Percentiles rank a stretch among this genome's conserved stretches.
Conservation (phyloP, 2,888 invertebrate genomes). For the Geotrupes spiniger region DNA sequence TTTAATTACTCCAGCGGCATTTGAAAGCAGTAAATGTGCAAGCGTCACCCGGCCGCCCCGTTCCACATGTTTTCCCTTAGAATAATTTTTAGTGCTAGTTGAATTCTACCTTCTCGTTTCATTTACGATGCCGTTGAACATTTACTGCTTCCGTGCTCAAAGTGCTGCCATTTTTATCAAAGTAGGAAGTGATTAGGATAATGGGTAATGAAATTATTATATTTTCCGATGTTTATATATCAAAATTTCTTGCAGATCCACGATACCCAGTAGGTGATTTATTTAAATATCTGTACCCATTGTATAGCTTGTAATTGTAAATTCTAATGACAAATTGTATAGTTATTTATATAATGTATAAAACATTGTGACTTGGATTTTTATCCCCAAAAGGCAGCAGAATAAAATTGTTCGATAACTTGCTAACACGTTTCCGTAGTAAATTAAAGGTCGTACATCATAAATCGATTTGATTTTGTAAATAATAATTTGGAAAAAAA, state of each 20-base stretch:
- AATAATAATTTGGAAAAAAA: not conserved
- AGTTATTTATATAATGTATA: conserved; percentile 15
- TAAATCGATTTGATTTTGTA: not conserved
- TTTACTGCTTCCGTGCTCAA: conserved; percentile 28
- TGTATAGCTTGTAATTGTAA: conserved; percentile 11
- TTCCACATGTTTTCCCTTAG: not conserved
- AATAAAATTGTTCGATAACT: not conserved
- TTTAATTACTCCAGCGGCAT: conserved; percentile 8
- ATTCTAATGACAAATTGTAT: conserved; percentile 13
- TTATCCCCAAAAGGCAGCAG: conserved; percentile 8
- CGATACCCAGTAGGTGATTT: too few relatives aligned
- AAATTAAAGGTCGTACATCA: conserved; percentile 15
- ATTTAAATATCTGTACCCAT: not conserved
- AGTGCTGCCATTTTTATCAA: conserved; percentile 29
- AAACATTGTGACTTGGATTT: not conserved
- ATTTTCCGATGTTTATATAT: conserved; percentile 12
- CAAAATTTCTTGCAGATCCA: not conserved
- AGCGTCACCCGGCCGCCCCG: not conserved
- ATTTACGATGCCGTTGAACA: conserved; percentile 11
- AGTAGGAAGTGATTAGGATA: conserved; percentile 17
- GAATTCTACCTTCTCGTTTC: conserved; percentile 4
- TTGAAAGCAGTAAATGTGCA: conserved; percentile 4
- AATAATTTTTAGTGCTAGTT: not conserved
- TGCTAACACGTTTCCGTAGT: not conserved
- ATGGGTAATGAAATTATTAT: conserved; percentile 22